Evolutionary conservation across 2,888 invertebrate genomes (phyloP), one percentile per base, ranked within the genome.

Genomic region (Drosophila putrida): DNA sequence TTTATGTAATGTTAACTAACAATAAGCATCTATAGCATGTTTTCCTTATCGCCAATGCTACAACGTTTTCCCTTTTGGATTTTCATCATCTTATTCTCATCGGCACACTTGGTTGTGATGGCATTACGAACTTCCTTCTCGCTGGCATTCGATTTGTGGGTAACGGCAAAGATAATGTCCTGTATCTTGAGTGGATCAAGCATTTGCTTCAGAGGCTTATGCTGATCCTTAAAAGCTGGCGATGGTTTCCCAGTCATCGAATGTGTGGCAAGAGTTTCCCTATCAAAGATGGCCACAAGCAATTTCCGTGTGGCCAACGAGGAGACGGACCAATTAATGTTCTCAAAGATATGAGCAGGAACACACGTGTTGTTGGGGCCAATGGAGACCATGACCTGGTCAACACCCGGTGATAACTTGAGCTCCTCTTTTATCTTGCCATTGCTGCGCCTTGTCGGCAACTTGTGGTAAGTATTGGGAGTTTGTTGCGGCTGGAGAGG

Each of bases 61-160:
- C 59, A 63, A 4, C 71, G 76, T 62, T 92, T 93, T 71, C 81
- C 69, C 35, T 79, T 78, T 60, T 90, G 82, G 53, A 93, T 92
- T 78, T 93, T 93, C 82, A 93, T 93, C 90, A 95, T 92, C 89
- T 94, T 95, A 47, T 94, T 94, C 90, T 95, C 95, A 75, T 95
- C 95, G 0, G 94, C 94, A 76, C 95, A 95, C 82, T 95, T 95
- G 0, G 94, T 94, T 9, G 95, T 95, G 27, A 95, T 95, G n/a
- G 93, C 93, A 73, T 92, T 93, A 54, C 95, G 94, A 0, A 95
- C 94, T 72, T 94, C 91, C 79, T 94, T 94, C 75, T 94, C 94
- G 46, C 93, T 93, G 0, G 94, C 94, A 25, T 92, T 90, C 78
- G 94, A 94, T 71, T 93, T 93, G 36, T 89, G 88, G 0, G 93